Evolutionary conservation across 1,140 invertebrate species (phyloP).

Genomic region (Monomorium pharaonis): DNA sequence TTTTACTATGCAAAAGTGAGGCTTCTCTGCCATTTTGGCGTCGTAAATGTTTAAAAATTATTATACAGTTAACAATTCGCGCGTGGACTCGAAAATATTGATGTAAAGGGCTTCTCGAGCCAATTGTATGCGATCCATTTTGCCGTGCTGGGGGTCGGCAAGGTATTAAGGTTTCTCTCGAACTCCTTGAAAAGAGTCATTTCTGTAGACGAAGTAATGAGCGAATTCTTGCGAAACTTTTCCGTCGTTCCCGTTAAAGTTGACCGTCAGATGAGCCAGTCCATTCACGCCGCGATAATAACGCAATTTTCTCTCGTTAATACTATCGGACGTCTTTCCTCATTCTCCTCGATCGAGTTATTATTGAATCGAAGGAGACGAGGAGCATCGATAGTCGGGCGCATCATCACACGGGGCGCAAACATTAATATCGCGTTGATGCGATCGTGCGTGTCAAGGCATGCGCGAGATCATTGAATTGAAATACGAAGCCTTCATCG

Average conservation of each 20-base stretch:
- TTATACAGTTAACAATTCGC: background rate
- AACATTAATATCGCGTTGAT: background rate
- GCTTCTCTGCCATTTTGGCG: background rate
- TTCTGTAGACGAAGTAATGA: background rate
- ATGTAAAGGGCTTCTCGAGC: background rate
- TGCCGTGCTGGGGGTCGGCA: too few relatives aligned
- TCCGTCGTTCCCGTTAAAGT: background rate
- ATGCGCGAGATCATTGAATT: slow-evolving; percentile 2
- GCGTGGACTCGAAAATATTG: background rate
- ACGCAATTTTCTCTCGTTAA: slow-evolving; percentile 28
- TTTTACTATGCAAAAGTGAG: background rate
- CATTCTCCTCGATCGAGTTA: background rate
- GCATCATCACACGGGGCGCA: too few relatives aligned
- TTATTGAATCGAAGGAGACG: slow-evolving; percentile 8
- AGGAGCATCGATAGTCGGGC: background rate
- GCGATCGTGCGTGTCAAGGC: background rate
- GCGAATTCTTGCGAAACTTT: background rate
- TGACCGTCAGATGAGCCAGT: background rate
- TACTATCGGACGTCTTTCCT: background rate
- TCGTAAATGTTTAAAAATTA: background rate
- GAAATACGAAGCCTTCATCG: slow-evolving; percentile 2
- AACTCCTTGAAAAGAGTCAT: background rate
- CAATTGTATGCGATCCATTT: background rate
- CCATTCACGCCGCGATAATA: background rate
- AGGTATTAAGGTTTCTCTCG: background rate